These are phyloP conservation scores for Drosophila bocqueti DNA, from an alignment of 1,140 invertebrate genomes.

Conservation along the genomic window DNA sequence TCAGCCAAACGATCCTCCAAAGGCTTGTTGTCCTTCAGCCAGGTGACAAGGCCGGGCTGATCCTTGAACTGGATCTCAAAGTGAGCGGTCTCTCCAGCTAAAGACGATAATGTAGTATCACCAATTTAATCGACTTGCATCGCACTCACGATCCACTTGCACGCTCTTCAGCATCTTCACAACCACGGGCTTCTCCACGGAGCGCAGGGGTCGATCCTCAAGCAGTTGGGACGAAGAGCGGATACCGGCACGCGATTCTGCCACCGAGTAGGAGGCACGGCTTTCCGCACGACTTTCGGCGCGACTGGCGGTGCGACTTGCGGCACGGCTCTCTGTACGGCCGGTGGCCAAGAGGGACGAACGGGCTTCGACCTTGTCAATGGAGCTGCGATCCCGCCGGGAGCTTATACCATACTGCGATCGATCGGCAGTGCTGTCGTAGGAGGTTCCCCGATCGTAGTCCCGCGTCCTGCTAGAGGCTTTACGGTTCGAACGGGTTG, in stretches of 20 bases:
- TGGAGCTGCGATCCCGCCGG: constrained; percentile 57
- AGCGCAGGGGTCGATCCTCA: constrained; percentile 63
- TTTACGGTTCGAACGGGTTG: constrained; percentile 6
- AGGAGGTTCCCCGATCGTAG: constrained; percentile 74
- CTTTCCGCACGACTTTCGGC: constrained; percentile 70
- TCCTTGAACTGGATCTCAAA: constrained; percentile 93
- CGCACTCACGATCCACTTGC: constrained; percentile 91
- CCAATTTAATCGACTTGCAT: not conserved
- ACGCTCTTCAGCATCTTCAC: constrained; percentile 90
- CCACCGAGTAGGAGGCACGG: constrained; percentile 64
- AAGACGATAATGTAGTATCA: accelerated
- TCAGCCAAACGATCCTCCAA: constrained; percentile 92
- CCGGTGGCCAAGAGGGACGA: constrained; percentile 59
- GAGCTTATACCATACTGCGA: constrained; percentile 69
- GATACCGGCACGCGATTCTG: constrained; percentile 58
- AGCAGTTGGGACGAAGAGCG: constrained; percentile 58
- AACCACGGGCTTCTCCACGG: constrained; percentile 87
- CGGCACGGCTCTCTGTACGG: constrained; percentile 66
- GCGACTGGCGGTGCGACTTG: constrained; percentile 69
- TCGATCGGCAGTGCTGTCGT: constrained; percentile 66
- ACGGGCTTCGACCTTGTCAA: constrained; percentile 64
- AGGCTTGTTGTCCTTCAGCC: constrained; percentile 95
- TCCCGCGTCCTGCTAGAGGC: constrained; percentile 59
- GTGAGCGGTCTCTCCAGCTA: constrained; percentile 93
- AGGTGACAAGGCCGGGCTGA: constrained; percentile 89